Evolutionary conservation across 1,140 invertebrate genomes (phyloP).

Genomic region (Drosophila sp.): DNA sequence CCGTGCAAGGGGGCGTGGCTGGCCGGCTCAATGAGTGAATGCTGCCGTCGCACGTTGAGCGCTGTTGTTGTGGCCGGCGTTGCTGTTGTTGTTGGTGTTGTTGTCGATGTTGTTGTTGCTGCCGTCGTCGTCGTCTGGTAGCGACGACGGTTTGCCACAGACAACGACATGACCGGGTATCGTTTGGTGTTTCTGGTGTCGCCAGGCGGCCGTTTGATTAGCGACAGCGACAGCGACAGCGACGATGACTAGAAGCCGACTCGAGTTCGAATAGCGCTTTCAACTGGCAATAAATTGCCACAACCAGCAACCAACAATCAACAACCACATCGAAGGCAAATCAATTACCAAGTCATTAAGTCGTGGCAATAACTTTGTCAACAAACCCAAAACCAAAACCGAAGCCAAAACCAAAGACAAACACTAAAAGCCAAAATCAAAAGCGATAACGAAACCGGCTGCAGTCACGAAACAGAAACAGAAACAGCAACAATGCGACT

Average conservation of each 20-base stretch:
- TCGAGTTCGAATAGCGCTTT: conserved; percentile 14
- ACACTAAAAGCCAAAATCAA: conserved; percentile 21
- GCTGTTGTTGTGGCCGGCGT: conserved; percentile 23
- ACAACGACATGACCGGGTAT: conserved; percentile 68
- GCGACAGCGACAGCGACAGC: conserved; percentile 60
- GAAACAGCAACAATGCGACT: conserved; percentile 39
- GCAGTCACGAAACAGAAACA: conserved; percentile 60
- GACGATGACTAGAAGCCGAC: conserved; percentile 44
- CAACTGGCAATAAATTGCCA: conserved; percentile 45
- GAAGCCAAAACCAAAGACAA: conserved; percentile 24
- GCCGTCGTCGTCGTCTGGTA: conserved; percentile 56
- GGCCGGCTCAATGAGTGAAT: conserved; percentile 70
- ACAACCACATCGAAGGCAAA: conserved; percentile 78
- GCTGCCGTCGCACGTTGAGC: conserved; percentile 64
- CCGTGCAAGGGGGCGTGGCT: conserved; percentile 16
- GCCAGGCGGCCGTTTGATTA: conserved; percentile 55
- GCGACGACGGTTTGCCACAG: conserved; percentile 70
- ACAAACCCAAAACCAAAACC: conserved; percentile 47
- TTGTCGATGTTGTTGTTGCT: conserved; percentile 6
- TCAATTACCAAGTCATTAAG: conserved; percentile 79
- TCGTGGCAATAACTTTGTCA: conserved; percentile 77
- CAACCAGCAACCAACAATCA: no score
- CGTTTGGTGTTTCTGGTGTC: conserved; percentile 3
- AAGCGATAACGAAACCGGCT: conserved; percentile 56
- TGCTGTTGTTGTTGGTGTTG: conserved; percentile 19